Percentiles rank a stretch among this genome's conserved stretches.
Conservation (phyloP, 2,113 vertebrate genomes). For the Sylvia atricapilla region DNA sequence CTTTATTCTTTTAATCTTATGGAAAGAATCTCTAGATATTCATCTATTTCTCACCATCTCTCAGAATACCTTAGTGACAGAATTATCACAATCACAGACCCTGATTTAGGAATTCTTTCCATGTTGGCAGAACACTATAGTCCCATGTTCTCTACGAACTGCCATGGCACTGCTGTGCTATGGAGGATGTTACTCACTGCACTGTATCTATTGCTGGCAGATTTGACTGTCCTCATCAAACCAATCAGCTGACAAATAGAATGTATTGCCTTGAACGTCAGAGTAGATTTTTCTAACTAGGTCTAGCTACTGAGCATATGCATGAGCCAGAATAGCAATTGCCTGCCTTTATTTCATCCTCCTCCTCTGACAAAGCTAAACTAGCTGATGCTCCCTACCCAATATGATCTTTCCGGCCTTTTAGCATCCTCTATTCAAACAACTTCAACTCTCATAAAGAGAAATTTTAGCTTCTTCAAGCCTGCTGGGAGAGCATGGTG, state of each 20-base stretch:
- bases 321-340: conserved; percentile 61
- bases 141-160: background rate
- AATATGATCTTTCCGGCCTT: conserved; percentile 1
- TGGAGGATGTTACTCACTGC: background rate
- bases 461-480: background rate
- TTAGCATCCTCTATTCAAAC: background rate
- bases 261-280: conserved; percentile 47
- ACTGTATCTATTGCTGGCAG: background rate
- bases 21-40: background rate
- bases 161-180: background rate
- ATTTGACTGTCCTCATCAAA: background rate
- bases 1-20: background rate
- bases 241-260: conserved; percentile 26
- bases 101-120: background rate
- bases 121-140: background rate
- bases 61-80: background rate
- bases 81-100: background rate
- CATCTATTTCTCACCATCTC: background rate
- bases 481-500: background rate
- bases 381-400: background rate
- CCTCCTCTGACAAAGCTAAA: conserved; percentile 50
- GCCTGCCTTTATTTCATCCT: conserved; percentile 56
- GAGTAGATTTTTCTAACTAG: conserved; percentile 60
- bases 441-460: background rate
- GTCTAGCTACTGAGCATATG: conserved; percentile 64